Evolutionary conservation across 1,140 invertebrate genomes (phyloP).

Genomic region (Schlechtendalia chinensis): DNA sequence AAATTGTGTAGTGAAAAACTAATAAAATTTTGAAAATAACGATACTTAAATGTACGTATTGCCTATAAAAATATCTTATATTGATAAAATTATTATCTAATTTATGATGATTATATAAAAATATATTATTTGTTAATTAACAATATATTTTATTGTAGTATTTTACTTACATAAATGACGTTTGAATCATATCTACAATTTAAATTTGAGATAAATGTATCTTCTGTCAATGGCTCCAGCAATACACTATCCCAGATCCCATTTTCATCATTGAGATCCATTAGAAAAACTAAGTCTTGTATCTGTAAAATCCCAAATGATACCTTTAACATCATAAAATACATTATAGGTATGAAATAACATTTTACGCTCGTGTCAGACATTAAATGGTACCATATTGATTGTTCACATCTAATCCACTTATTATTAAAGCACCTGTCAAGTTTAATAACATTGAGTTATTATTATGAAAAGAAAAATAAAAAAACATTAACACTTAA

Average conservation of each 20-base stretch:
- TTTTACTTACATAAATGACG: conserved; percentile 72
- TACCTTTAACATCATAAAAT: conserved; percentile 13
- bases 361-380: conserved; percentile 1
- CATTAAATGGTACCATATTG: conserved; percentile 44
- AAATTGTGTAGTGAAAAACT: too few relatives aligned
- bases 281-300: conserved; percentile 5
- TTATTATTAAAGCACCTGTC: conserved; percentile 46
- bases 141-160: not conserved
- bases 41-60: not conserved
- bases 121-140: too few relatives aligned
- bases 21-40: too few relatives aligned
- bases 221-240: conserved; percentile 69
- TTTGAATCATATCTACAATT: conserved; percentile 73
- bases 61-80: not conserved
- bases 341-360: conserved; percentile 15
- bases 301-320: conserved; percentile 14
- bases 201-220: conserved; percentile 73
- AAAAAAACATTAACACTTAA: not conserved
- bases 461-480: not conserved
- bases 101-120: too few relatives aligned
- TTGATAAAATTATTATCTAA: too few relatives aligned
- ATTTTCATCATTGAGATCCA: conserved; percentile 57
- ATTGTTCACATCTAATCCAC: conserved; percentile 45
- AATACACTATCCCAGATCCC: conserved; percentile 81
- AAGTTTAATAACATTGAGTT: conserved; percentile 18